Evolutionary conservation across 2,888 invertebrate genomes (phyloP).

Genomic region (Hydraecia micacea): DNA sequence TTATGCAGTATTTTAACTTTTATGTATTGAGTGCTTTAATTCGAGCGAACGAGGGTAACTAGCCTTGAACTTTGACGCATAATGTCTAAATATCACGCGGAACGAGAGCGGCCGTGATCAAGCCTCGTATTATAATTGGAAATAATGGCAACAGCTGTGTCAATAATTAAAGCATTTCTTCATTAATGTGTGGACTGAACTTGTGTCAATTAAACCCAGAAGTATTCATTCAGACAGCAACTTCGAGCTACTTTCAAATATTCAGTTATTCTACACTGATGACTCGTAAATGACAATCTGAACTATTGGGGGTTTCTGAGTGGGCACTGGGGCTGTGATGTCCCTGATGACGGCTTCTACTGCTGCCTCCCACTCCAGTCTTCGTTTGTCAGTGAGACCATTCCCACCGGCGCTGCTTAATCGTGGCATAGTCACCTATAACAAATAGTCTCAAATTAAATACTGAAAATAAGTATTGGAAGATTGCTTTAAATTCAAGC

Average conservation of each 20-base stretch:
- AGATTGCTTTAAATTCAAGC: conserved; percentile 23
- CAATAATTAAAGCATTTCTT: conserved; percentile 57
- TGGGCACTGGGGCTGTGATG: conserved; percentile 91
- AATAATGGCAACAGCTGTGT: conserved; percentile 55
- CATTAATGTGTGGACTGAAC: conserved; percentile 52
- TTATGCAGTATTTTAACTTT: conserved; percentile 44
- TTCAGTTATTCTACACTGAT: conserved; percentile 91
- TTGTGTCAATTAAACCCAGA: conserved; percentile 41
- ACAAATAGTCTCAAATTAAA: conserved; percentile 66
- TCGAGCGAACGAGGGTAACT: conserved; percentile 55
- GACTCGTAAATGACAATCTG: conserved; percentile 97
- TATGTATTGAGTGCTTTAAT: conserved; percentile 57
- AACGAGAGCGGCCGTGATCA: conserved; percentile 66
- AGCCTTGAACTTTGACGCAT: conserved; percentile 68
- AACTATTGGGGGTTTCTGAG: conserved; percentile 91
- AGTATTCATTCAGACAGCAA: conserved; percentile 27
- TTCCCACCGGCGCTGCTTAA: conserved; percentile 85
- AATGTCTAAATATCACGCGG: conserved; percentile 74
- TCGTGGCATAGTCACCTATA: conserved; percentile 94
- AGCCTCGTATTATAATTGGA: conserved; percentile 56
- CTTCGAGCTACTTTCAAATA: conserved; percentile 21
- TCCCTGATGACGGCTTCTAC: conserved; percentile 94
- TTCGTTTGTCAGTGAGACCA: conserved; percentile 88
- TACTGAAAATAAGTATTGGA: not conserved
- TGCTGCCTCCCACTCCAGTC: conserved; percentile 93